A percentile compares a stretch with the other conserved stretches of the same genome.
These are phyloP conservation scores for Rhinella marina DNA, from an alignment of 2,797 vertebrate genomes.

Conservation along the genomic window DNA sequence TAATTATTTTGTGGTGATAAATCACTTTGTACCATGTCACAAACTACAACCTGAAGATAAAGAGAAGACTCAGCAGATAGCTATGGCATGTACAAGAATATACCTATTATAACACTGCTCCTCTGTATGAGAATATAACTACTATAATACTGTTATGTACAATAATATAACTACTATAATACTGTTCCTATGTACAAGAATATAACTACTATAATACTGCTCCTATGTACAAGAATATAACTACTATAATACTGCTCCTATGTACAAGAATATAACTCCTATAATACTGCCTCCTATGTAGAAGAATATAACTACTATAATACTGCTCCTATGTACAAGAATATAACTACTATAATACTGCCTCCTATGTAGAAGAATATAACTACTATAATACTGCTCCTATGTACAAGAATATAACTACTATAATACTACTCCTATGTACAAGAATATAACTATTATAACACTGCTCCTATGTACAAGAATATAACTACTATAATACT, in stretches of 20 bases:
- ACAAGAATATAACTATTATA: not conserved
- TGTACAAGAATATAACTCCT: no score
- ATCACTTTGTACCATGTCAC: not conserved
- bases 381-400: not conserved
- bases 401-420: conserved; percentile 9
- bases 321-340: not conserved
- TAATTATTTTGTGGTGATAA: conserved; percentile 35
- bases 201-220: no score
- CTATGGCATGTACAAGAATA: no score
- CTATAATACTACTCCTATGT: not conserved
- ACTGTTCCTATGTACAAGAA: no score
- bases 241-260: no score
- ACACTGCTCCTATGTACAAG: not conserved
- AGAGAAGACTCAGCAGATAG: not conserved
- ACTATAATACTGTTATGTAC: no score
- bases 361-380: not conserved
- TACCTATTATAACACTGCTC: no score
- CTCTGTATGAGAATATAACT: no score
- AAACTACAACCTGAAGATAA: conserved; percentile 14
- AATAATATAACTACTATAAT: no score
- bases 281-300: no score
- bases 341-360: conserved; percentile 6
- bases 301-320: not conserved
- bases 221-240: no score
- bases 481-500: conserved; percentile 1